Percentiles rank a stretch among this genome's conserved stretches.
Conservation (phyloP, 2,888 invertebrate species). For the Lasioglossum malachurum region DNA sequence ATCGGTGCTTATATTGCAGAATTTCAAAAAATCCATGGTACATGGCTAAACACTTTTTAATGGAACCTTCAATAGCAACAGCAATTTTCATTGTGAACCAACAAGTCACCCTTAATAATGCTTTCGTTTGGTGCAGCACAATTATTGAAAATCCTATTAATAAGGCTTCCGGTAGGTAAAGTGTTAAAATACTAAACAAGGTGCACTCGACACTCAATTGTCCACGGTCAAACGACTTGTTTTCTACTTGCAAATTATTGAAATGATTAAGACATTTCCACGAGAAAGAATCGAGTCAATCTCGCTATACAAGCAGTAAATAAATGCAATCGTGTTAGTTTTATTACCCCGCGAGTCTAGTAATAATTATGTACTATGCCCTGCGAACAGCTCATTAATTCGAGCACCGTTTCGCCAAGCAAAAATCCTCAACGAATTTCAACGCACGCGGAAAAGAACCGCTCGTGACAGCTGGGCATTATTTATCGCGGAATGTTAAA, state of each 20-base stretch:
- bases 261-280: neutral
- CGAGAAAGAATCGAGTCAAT: neutral
- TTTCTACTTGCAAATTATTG: neutral
- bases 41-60: no score
- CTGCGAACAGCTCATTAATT: neutral
- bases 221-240: neutral
- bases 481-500: neutral
- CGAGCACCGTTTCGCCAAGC: neutral
- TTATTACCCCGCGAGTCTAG: neutral
- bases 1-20: no score
- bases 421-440: conserved; percentile 15
- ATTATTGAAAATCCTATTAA: no score
- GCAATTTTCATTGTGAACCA: no score
- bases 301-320: neutral
- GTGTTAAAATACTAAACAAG: neutral
- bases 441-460: neutral
- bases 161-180: no score
- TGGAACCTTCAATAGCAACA: no score
- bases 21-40: no score
- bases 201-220: neutral
- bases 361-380: neutral
- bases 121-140: no score
- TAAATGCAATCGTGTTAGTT: neutral
- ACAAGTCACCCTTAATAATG: no score
- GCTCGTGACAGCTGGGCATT: no score